Percentiles rank a stretch among this genome's conserved stretches.
Evolutionary conservation across 2,113 vertebrate genomes (phyloP).

Genomic region (Neodontobutis hainanensis): DNA sequence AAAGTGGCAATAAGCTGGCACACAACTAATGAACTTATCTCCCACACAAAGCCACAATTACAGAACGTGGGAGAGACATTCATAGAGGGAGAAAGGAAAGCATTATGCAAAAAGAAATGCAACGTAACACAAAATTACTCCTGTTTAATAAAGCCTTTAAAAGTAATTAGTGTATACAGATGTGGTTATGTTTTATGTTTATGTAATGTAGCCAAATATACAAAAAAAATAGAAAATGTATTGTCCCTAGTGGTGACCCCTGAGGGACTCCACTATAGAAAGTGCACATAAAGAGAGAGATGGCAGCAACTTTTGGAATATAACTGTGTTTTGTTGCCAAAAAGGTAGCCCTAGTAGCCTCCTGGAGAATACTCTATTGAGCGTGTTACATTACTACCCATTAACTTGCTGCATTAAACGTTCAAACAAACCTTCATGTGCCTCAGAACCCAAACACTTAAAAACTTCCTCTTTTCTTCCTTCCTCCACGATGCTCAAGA

Average conservation of each 20-base stretch:
- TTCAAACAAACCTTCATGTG: conserved; percentile 63
- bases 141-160: not conserved
- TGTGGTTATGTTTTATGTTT: not conserved
- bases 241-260: too few species aligned
- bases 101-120: not conserved
- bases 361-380: not conserved
- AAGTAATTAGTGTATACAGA: not conserved
- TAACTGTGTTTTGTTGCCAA: too few species aligned
- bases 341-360: not conserved
- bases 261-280: not conserved
- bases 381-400: conserved; percentile 49
- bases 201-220: too few species aligned
- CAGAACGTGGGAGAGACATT: not conserved
- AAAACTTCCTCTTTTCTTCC: conserved; percentile 1
- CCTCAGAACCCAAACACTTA: conserved; percentile 48
- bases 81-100: not conserved
- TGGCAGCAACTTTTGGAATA: not conserved
- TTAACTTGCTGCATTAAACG: conserved; percentile 65
- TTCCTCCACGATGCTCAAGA: not conserved
- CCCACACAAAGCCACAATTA: not conserved
- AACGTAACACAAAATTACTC: not conserved
- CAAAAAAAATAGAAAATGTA: too few species aligned
- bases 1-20: not conserved
- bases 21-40: not conserved
- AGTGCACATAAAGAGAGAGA: not conserved